Evolutionary conservation across 2,797 vertebrate genomes (phyloP).

Genomic region (Poliocrania exsul): DNA sequence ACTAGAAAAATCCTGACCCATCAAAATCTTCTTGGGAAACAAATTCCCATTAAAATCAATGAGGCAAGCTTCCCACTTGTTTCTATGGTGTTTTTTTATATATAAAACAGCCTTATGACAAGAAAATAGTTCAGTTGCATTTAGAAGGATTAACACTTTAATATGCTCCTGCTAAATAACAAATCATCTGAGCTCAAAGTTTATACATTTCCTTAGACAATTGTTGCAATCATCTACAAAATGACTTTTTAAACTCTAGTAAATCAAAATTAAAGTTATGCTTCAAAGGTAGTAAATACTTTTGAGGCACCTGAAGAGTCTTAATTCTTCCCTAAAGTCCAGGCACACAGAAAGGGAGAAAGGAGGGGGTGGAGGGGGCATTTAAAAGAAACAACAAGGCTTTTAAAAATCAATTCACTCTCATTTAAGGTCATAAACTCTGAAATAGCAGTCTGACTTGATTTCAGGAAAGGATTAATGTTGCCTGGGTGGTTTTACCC

Average conservation of each 20-base stretch:
- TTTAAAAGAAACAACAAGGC: not conserved
- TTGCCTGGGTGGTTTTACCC: not conserved
- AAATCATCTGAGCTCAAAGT: conserved; percentile 10
- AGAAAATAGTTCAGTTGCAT: not conserved
- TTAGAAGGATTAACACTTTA: conserved; percentile 12
- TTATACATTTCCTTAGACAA: not conserved
- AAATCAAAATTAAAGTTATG: conserved; percentile 12
- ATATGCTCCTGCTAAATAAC: conserved; percentile 9
- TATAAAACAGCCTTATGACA: conserved; percentile 4
- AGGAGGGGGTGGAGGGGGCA: rapidly evolving
- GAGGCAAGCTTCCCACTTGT: conserved; percentile 48
- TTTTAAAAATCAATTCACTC: conserved; percentile 22
- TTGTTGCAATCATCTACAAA: not conserved
- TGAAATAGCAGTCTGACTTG: not conserved
- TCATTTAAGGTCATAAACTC: conserved; percentile 14
- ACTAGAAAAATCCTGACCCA: conserved; percentile 17
- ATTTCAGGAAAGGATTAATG: not conserved
- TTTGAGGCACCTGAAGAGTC: not conserved
- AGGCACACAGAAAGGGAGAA: not conserved
- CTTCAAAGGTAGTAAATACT: not conserved
- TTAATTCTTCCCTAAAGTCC: not conserved
- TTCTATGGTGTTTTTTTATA: conserved; percentile 3
- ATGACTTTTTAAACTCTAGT: not conserved
- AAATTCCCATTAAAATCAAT: conserved; percentile 54
- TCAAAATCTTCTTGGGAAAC: conserved; percentile 45